Evolutionary conservation across 2,113 vertebrate species (phyloP), one percentile per base, ranked within the genome.

Genomic region (Tinamus guttatus): DNA sequence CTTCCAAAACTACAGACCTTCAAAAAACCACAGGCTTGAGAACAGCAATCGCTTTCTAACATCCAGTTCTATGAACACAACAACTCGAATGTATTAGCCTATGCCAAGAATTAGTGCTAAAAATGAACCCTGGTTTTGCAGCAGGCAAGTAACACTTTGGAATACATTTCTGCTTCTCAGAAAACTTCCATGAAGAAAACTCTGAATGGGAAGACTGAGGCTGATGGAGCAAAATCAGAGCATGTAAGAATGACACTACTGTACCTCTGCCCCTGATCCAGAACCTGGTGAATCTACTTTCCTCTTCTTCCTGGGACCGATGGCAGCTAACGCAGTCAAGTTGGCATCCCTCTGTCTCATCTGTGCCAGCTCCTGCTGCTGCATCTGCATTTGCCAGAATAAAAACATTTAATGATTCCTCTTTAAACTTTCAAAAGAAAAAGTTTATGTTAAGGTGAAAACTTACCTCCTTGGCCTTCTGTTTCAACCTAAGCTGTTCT

Each of bases 271-370:
- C 85, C 98, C 98, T 38, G 98, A 97, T 71, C 98, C 98, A 28
- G 98, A 96, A 13, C 98, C 98, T 0, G 98, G 98, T 17, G 98
- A 99, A 64, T 99, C 98, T 63, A 98, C 97, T 98, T 98, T 99
- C 97, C 98, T 98, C 92, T 99, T 99, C 91, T 99, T 99, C 68
- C 99, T 97, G 73, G 99, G 99, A 68, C 99, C 99, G 3, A 99
- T 99, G 2, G 99, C 99, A 34, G 99, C 99, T 94, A 99, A 98
- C 0, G 99, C 99, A 5, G 99, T 99, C 93, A 99, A 97, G 98
- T 99, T 99, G 96, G 99, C 99, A 51, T 99, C 99, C 77, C 99
- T 98, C 97, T 99, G 99, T 89, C 98, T 97, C 98, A 99, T 99
- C 96, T 99, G 98, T 36, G 98, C 98, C 95, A 99, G 96, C 88